Evolutionary conservation across 2,888 invertebrate species (phyloP), one percentile per base, ranked within the genome.

Genomic region (Dexiosoma caninum): DNA sequence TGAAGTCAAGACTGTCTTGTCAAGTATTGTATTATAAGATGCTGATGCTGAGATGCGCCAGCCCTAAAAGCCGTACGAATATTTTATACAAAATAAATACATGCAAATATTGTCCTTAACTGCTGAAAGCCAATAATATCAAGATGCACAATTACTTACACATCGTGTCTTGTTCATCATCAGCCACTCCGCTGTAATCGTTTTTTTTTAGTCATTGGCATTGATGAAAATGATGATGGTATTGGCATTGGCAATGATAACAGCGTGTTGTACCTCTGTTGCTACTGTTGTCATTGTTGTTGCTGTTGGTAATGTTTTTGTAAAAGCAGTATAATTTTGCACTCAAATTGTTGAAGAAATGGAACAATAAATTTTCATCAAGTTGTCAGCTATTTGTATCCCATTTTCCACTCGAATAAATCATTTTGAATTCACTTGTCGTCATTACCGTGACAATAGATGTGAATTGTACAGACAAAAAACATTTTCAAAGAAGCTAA

Each of bases 351-450:
- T 44, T 53, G 12, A 67, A 66, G 66, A 62, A 69, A 81, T 81
- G 44, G 72, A 81, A 84, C 84, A 84, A 83, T 85, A 82, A 83
- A 83, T 84, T 82, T 79, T 82, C 83, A 85, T 83, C 84, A 85
- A 83, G 76, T 84, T 85, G 84, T 83, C 84, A 84, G 83, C 84
- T 85, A 85, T 85, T 84, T 85, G 84, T 85, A 84, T 83, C 83
- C 83, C 82, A 85, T 85, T 85, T 85, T 85, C 84, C 83, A 83
- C 84, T 83, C 83, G 83, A 85, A 84, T 85, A 83, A 84, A 83
- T 84, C 84, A 83, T 83, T 83, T 83, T 70, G 82, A 84, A 81
- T 83, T 83, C 79, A 81, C 79, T 82, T 78, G 82, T 74, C 75
- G 71, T 78, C 77, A 77, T 81, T 81, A 81, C 72, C 44, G 53